Evolutionary conservation across 2,113 vertebrate species (phyloP).

Genomic region (Muntiacus muntjak): DNA sequence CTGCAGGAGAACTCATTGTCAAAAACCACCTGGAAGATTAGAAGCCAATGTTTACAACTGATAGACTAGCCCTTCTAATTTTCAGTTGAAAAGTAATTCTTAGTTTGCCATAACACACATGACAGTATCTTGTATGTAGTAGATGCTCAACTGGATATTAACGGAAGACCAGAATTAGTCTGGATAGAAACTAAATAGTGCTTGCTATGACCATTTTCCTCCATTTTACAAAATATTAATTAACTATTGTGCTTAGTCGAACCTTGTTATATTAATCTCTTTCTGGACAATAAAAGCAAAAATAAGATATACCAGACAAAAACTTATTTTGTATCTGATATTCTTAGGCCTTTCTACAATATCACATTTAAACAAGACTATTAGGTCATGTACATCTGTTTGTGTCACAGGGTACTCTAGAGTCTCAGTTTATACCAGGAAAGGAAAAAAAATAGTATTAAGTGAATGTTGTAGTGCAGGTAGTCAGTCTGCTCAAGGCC

Average conservation of each 20-base stretch:
- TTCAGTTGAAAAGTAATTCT: conserved; percentile 4
- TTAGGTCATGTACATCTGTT: neutral
- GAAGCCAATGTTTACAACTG: neutral
- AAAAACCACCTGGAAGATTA: neutral
- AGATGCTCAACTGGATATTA: neutral
- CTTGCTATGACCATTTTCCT: neutral
- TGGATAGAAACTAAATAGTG: neutral
- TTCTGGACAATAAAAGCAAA: neutral
- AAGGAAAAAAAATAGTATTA: neutral
- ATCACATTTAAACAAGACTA: neutral
- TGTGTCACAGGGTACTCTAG: neutral
- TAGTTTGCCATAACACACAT: neutral
- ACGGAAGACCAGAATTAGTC: neutral
- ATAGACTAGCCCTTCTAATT: neutral
- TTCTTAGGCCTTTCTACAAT: neutral
- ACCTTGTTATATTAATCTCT: neutral
- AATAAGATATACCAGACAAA: neutral
- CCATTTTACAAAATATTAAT: neutral
- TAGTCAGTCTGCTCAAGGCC: too few species aligned
- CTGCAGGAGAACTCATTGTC: neutral
- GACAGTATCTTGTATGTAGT: neutral
- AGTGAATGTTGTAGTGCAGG: neutral
- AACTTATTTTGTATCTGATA: neutral
- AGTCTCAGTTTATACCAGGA: neutral
- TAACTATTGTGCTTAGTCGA: neutral